A percentile compares a stretch with the other conserved stretches of the same genome.
phyloP scores from a whole-genome alignment of 2,113 vertebrate genomes.

The Rhinogobius similis region DNA sequence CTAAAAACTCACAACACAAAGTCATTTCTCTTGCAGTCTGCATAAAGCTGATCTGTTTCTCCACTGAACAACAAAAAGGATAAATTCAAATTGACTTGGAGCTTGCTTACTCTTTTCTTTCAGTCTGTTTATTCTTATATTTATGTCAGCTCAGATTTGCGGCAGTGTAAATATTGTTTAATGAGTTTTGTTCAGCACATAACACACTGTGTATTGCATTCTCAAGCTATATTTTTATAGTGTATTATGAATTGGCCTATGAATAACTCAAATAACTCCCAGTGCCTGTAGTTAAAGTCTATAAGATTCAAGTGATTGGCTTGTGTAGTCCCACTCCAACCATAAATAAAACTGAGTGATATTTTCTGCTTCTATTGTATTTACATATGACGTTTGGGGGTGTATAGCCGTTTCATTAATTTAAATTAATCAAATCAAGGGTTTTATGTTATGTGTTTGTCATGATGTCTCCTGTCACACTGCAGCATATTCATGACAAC shows the following conservation, averaged over 20 bases:
- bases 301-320: not conserved
- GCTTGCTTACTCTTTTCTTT: not conserved
- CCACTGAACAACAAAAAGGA: slow-evolving; percentile 2
- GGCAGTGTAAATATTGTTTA: not conserved
- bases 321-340: not conserved
- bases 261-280: not conserved
- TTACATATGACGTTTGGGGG: not conserved
- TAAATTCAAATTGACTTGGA: not conserved
- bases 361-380: not conserved
- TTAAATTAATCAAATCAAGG: too few relatives aligned
- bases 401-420: too few relatives aligned
- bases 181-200: not conserved
- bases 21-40: not conserved
- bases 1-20: slow-evolving; percentile 5
- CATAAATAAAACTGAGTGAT: not conserved
- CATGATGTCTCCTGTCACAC: too few relatives aligned
- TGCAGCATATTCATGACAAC: too few relatives aligned
- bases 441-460: too few relatives aligned
- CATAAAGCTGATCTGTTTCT: not conserved
- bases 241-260: not conserved
- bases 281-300: not conserved
- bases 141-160: not conserved
- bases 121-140: not conserved
- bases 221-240: not conserved
- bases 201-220: not conserved